Evolutionary conservation across 2,888 invertebrate genomes (phyloP), one percentile per base, ranked within the genome.

Genomic region (Watsonalla binaria): DNA sequence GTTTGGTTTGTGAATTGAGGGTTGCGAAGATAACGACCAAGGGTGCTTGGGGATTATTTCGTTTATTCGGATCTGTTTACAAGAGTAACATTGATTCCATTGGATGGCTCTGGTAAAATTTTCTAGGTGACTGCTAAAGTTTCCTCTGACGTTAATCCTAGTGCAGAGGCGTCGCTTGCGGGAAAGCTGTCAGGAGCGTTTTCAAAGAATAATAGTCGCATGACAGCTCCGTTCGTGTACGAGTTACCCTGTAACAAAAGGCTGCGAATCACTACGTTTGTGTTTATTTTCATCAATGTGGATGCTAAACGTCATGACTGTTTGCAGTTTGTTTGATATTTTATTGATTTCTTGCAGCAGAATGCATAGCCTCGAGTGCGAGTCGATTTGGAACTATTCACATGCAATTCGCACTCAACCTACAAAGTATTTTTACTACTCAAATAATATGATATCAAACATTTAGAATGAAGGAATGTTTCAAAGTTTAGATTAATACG

Each of bases 181-280:
- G 73, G 66, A 68, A 65, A 72, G 70, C 79, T 83, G 85, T 80
- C 84, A 80, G 69, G 63, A 70, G 66, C 76, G 75, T 79, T 86
- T 84, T 80, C 74, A 81, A 85, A 82, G 83, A 82, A 84, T 84
- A 80, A 82, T 78, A 74, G 75, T 73, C 74, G 70, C 76, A 75
- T 83, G 81, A 80, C 80, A 80, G 72, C 67, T 66, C 70, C 66
- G 64, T 62, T 63, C 59, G 63, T 62, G 69, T 69, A 69, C 68
- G 73, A 70, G 71, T 11, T 42, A 42, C 42, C 9, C 11, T 68
- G 68, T 64, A 67, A 74, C 74, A 70, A 75, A 79, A 82, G 73
- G 70, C 71, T 65, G 68, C 74, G 79, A 78, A 82, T 78, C 74
- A 76, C 68, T 74, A 75, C 64, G 57, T 56, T 56, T 56, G 60